These are phyloP conservation scores for Hemiprocne comata DNA, from an alignment of 2,113 vertebrate species.

Conservation along the genomic window DNA sequence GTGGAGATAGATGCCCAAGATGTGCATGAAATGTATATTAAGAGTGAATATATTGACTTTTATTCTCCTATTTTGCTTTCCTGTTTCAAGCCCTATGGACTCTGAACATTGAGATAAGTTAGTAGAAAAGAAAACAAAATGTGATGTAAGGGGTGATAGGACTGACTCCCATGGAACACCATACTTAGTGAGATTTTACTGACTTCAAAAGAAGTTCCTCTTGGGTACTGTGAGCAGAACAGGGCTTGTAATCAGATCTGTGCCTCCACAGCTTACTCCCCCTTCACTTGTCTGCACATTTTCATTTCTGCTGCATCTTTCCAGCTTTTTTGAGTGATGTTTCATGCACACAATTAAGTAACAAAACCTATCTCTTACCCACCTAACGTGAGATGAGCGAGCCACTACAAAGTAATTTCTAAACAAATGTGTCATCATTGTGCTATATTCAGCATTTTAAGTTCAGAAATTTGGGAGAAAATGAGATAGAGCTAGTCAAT, in stretches of 20 bases:
- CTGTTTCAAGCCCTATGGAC: neutral
- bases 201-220: neutral
- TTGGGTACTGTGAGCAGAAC: neutral
- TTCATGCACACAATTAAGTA: neutral
- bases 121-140: neutral
- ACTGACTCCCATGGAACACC: neutral
- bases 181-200: neutral
- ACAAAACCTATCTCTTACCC: neutral
- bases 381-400: neutral
- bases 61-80: neutral
- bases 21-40: neutral
- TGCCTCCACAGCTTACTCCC: neutral
- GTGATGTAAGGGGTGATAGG: neutral
- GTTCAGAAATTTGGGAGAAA: neutral
- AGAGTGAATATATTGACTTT: neutral
- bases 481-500: neutral
- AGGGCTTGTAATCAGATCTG: neutral
- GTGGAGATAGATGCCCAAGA: neutral
- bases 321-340: neutral
- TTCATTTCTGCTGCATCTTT: neutral
- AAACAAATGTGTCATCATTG: neutral
- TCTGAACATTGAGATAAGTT: neutral
- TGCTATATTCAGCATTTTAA: neutral
- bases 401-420: neutral
- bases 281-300: neutral